These are phyloP conservation scores for Helleia helle DNA, from an alignment of 2,888 invertebrate species.

Conservation along the genomic window DNA sequence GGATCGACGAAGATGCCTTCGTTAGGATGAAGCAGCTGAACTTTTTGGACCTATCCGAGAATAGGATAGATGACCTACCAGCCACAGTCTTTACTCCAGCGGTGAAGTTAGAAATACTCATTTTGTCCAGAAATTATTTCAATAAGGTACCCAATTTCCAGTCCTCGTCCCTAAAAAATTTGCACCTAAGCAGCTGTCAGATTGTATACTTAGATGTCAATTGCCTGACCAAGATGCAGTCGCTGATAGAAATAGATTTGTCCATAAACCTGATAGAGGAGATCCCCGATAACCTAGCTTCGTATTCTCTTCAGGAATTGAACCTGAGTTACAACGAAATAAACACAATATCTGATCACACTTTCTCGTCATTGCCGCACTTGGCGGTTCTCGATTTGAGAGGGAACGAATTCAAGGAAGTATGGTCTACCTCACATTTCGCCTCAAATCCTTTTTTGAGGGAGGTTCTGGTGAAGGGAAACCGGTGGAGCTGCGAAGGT, in stretches of 20 bases:
- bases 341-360: slow-evolving; percentile 70
- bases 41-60: slow-evolving; percentile 79
- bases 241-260: slow-evolving; percentile 74
- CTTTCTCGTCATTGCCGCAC: slow-evolving; percentile 76
- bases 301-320: slow-evolving; percentile 74
- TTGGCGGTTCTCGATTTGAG: slow-evolving; percentile 78
- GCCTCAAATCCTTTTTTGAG: slow-evolving; percentile 73
- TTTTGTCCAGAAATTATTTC: slow-evolving; percentile 79
- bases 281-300: slow-evolving; percentile 74
- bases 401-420: slow-evolving; percentile 80
- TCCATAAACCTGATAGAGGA: slow-evolving; percentile 78
- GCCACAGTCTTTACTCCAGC: slow-evolving; percentile 72
- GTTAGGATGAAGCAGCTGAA: slow-evolving; percentile 66
- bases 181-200: slow-evolving; percentile 78
- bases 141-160: slow-evolving; percentile 71
- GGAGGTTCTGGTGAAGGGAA: slow-evolving; percentile 77
- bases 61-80: slow-evolving; percentile 75
- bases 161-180: slow-evolving; percentile 68
- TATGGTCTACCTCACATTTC: slow-evolving; percentile 76
- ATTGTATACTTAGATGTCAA: slow-evolving; percentile 66
- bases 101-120: slow-evolving; percentile 70
- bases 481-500: slow-evolving; percentile 86
- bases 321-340: slow-evolving; percentile 76
- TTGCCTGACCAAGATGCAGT: slow-evolving; percentile 70
- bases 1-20: slow-evolving; percentile 76